phyloP scores from a whole-genome alignment of 2,888 invertebrate species.

The Malacosoma neustria region DNA sequence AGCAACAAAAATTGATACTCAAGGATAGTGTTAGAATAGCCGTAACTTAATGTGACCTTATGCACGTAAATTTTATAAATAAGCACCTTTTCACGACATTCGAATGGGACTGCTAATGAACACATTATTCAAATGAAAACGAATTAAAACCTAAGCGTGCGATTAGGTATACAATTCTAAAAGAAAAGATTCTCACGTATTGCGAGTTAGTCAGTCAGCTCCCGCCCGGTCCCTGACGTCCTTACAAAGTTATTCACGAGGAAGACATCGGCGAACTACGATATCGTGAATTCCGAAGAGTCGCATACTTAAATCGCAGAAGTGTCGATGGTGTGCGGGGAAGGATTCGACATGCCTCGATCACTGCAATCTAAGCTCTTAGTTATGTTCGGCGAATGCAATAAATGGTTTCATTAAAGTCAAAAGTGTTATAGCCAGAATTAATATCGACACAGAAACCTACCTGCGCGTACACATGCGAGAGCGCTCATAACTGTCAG shows the following conservation, averaged over 20 bases:
- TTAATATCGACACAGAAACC: slow-evolving; percentile 61
- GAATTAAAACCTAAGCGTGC: slow-evolving; percentile 3
- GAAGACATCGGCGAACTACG: slow-evolving; percentile 56
- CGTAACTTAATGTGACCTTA: slow-evolving; percentile 30
- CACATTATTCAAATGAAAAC: slow-evolving; percentile 23
- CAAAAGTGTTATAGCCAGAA: slow-evolving; percentile 40
- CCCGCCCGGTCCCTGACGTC: slow-evolving; percentile 37
- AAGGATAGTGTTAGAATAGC: slow-evolving; percentile 36
- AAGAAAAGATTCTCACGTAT: slow-evolving; percentile 44
- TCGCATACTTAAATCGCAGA: slow-evolving; percentile 12
- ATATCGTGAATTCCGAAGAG: slow-evolving; percentile 27
- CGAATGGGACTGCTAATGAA: slow-evolving; percentile 30
- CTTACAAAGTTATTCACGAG: slow-evolving; percentile 60
- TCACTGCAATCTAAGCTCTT: slow-evolving; percentile 35
- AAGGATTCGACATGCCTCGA: slow-evolving; percentile 36
- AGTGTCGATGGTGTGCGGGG: slow-evolving; percentile 21
- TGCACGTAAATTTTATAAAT: slow-evolving; percentile 16
- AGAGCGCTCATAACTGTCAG: slow-evolving; percentile 66
- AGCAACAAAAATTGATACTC: slow-evolving; percentile 27
- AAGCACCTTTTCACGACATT: slow-evolving; percentile 29
- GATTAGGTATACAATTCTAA: slow-evolving; percentile 22
- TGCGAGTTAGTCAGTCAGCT: slow-evolving; percentile 45
- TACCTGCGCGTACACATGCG: slow-evolving; percentile 64
- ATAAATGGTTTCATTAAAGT: slow-evolving; percentile 48
- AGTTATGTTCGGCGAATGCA: slow-evolving; percentile 33